Percentiles rank a stretch among this genome's conserved stretches.
These are phyloP conservation scores for Drosophila oshimai DNA, from an alignment of 1,140 invertebrate genomes.

Conservation along the genomic window DNA sequence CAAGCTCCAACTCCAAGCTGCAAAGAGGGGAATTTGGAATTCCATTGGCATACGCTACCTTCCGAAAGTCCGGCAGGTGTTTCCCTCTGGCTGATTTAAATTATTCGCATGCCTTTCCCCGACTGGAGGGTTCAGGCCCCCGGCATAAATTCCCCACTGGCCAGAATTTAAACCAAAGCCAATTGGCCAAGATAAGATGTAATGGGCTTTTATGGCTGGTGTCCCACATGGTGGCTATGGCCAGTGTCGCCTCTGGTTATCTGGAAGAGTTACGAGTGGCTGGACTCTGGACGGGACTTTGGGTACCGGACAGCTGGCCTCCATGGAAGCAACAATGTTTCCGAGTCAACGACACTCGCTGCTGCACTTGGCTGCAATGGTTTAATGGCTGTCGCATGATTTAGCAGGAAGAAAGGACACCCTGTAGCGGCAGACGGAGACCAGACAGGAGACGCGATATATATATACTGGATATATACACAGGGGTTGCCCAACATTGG, in stretches of 20 bases:
- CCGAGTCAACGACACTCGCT: constrained; percentile 69
- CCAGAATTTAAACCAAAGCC: constrained; percentile 47
- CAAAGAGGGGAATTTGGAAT: constrained; percentile 5
- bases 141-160: constrained; percentile 49
- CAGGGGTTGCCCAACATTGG: constrained; percentile 22
- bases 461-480: neutral
- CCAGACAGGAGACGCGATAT: constrained; percentile 16
- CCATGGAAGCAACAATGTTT: neutral
- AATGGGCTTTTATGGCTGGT: constrained; percentile 59
- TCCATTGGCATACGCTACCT: constrained; percentile 36
- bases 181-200: constrained; percentile 77
- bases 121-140: constrained; percentile 19
- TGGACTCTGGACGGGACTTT: neutral
- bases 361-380: constrained; percentile 43
- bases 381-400: constrained; percentile 74
- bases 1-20: too few species aligned
- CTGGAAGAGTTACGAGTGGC: constrained; percentile 62
- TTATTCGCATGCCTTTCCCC: constrained; percentile 57
- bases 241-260: constrained; percentile 47
- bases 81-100: constrained; percentile 50
- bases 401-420: constrained; percentile 57
- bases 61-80: constrained; percentile 46
- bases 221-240: constrained; percentile 6
- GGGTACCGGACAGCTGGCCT: neutral
- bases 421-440: constrained; percentile 11